Base-by-base conservation (phyloP, 2,888 invertebrate species). In the Troides aeacus region DNA sequence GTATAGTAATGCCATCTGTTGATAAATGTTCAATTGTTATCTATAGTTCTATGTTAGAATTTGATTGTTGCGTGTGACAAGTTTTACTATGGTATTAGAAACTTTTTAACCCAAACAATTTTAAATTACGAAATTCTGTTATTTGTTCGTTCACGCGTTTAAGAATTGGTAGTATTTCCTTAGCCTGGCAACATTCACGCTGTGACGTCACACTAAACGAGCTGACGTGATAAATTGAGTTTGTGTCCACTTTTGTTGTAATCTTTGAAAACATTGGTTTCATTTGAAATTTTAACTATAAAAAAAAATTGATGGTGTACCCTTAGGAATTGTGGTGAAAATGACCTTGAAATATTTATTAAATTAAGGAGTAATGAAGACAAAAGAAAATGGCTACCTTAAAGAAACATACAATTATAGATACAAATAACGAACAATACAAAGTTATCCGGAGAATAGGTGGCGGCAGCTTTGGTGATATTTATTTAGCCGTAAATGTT, bases 391-490 rank as follows among this genome's bases (percentile, higher is more conserved):
- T 90, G 90, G 89, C 90, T 87, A 82, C 89, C 87, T 85, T 89
- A 83, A 89, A 86, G 82, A 88, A 85, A 87, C 82, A 83, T 82
- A 77, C 87, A 81, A 79, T 88, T 79, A 80, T 98, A 89, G 97
- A 53, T 50, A 60, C 97, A 88, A 97, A 58, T 30, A 42, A 42
- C 36, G 69, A 97, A 84, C 98, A 97, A 93, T 99, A 98, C 94
- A 96, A 98, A 89, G 94, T 99, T 85, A 96, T 98, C 86, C 95
- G 98, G 81, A 99, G 98, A 95, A 98, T 99, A 90, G 98, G 99
- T 84, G 98, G 98, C 93, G 99, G 99, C 79, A 99, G 99, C 77
- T 99, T 99, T 90, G 99, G 99, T 85, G 99, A 99, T 93, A 99
- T 99, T 90, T 99, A 98, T 93, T 94, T 99, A 89, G 99, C 97